A percentile compares a stretch with the other conserved stretches of the same genome.
Evolutionary conservation across 2,888 invertebrate genomes (phyloP).

Genomic region (Strigamia transsilvanica): DNA sequence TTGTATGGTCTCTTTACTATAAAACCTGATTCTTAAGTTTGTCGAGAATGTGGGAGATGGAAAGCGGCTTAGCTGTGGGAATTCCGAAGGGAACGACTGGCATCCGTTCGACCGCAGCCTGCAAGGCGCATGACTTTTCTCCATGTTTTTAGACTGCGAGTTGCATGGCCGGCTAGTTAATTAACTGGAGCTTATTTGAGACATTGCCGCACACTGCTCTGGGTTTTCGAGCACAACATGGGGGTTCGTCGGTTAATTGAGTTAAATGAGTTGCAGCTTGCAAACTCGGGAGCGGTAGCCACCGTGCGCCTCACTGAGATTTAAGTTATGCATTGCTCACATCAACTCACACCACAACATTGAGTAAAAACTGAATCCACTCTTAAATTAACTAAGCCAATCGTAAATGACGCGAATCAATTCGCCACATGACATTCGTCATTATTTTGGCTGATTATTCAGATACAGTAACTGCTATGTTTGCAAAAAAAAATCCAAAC

Average conservation of each 20-base stretch:
- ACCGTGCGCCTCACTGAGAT: slow-evolving; percentile 28
- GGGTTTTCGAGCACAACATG: background rate
- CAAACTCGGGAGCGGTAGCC: slow-evolving; percentile 20
- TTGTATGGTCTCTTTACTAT: slow-evolving; percentile 17
- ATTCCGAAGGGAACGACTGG: slow-evolving; percentile 16
- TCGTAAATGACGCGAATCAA: background rate
- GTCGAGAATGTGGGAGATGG: slow-evolving; percentile 5
- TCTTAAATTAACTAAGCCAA: background rate
- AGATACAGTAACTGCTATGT: background rate
- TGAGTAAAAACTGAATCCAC: background rate
- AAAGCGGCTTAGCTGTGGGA: slow-evolving; percentile 27
- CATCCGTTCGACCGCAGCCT: slow-evolving; percentile 34
- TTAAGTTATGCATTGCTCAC: slow-evolving; percentile 7
- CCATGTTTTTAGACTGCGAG: background rate
- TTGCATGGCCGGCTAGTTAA: slow-evolving; percentile 29
- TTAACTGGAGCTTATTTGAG: slow-evolving; percentile 42
- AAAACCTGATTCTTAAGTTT: slow-evolving; percentile 24
- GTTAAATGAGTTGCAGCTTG: slow-evolving; percentile 42
- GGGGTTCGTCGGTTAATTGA: slow-evolving; percentile 41
- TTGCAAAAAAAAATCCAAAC: background rate
- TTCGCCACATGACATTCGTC: background rate
- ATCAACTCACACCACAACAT: background rate
- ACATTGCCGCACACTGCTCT: background rate
- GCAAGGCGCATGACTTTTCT: background rate
- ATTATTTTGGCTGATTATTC: background rate